Conservation (phyloP, 2,888 invertebrate species). For the Serripes groenlandicus region DNA sequence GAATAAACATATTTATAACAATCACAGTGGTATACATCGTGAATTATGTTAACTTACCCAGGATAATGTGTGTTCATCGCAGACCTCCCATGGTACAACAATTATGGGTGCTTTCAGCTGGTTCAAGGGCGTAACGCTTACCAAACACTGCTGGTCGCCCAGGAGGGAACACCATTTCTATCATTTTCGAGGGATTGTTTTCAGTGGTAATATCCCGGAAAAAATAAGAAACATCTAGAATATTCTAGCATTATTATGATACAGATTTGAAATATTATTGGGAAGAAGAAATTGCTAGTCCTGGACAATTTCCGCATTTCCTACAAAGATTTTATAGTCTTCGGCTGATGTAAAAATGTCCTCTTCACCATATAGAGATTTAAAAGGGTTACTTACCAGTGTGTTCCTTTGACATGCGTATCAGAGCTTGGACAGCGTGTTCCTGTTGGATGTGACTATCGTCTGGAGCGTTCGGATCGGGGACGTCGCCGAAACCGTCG, state of each 20-base stretch:
- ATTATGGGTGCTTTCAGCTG: conserved; percentile 88
- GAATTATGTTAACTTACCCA: no score
- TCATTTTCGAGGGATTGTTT: no score
- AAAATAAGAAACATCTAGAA: no score
- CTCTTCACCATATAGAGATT: not conserved
- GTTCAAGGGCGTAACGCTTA: no score
- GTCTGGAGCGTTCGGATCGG: conserved; percentile 85
- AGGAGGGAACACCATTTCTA: no score
- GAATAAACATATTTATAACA: no score
- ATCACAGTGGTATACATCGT: no score
- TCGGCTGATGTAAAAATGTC: not conserved
- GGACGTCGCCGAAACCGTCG: conserved; percentile 91
- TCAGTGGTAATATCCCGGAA: no score
- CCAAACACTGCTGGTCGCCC: no score
- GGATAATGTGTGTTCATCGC: conserved; percentile 63
- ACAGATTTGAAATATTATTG: no score
- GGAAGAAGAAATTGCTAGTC: not conserved
- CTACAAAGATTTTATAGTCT: not conserved
- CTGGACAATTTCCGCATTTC: not conserved
- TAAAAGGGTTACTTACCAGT: conserved; percentile 75
- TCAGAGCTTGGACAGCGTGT: conserved; percentile 89
- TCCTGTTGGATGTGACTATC: conserved; percentile 86
- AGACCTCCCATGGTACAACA: conserved; percentile 91
- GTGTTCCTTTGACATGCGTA: conserved; percentile 88
- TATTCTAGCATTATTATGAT: no score